phyloP scores from a whole-genome alignment of 2,888 invertebrate species.

The Brenthis daphne region DNA sequence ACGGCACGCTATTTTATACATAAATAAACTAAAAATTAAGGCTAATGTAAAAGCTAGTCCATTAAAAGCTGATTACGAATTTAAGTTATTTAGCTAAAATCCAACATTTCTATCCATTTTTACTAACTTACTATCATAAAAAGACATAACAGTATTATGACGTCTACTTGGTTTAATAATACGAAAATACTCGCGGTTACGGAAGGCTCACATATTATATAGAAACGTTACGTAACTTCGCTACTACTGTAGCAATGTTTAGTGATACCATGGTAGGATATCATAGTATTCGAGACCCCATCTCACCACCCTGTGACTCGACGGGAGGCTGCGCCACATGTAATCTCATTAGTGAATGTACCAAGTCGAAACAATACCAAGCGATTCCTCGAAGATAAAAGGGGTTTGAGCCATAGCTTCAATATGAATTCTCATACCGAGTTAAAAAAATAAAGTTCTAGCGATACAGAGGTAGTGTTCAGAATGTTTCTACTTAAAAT shows the following conservation, averaged over 20 bases:
- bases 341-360: constrained; percentile 37
- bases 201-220: no score
- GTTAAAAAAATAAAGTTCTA: neutral
- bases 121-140: no score
- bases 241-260: neutral
- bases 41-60: no score
- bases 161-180: no score
- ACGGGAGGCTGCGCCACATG: constrained; percentile 36
- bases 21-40: no score
- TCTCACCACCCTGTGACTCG: constrained; percentile 17
- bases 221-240: neutral
- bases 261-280: neutral
- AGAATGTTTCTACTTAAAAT: constrained; percentile 5
- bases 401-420: constrained; percentile 9
- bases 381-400: constrained; percentile 24
- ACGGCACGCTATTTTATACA: no score
- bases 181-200: no score
- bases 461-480: neutral
- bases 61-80: no score
- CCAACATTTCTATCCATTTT: no score
- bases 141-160: no score
- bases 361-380: constrained; percentile 23
- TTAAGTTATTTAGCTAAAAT: no score
- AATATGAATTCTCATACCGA: constrained; percentile 17
- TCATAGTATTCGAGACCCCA: constrained; percentile 9